These are phyloP conservation scores for Mesembrinibis cayennensis DNA, from an alignment of 2,113 vertebrate genomes.

Conservation along the genomic window DNA sequence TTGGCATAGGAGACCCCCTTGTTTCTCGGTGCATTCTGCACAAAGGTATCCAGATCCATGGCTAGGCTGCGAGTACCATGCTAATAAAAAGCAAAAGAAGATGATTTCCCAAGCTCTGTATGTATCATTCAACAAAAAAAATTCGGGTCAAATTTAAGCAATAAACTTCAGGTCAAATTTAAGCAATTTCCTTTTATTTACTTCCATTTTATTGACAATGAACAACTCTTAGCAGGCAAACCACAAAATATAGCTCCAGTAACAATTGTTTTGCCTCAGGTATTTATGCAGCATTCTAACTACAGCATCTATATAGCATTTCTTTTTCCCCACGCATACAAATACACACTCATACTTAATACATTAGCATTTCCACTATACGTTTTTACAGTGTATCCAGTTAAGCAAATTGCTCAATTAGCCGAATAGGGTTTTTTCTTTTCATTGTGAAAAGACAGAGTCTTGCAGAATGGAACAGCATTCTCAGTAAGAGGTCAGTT, in stretches of 20 bases:
- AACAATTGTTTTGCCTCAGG: constrained; percentile 51
- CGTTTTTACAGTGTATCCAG: constrained; percentile 45
- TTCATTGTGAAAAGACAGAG: constrained; percentile 54
- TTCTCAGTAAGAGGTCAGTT: constrained; percentile 62
- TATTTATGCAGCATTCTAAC: constrained; percentile 25
- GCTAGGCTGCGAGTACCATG: not conserved
- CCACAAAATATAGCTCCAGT: constrained; percentile 26
- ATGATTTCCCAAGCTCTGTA: not conserved
- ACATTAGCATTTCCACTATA: constrained; percentile 48
- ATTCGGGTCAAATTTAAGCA: not conserved
- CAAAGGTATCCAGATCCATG: not conserved
- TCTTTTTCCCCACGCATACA: not conserved
- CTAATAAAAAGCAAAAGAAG: not conserved
- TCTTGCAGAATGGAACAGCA: not conserved
- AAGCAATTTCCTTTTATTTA: constrained; percentile 33
- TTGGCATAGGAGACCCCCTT: not conserved
- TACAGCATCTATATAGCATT: constrained; percentile 32
- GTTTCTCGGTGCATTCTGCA: not conserved
- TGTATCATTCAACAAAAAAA: not conserved
- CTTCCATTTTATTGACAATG: constrained; percentile 9
- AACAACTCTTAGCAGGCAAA: constrained; percentile 21
- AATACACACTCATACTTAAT: constrained; percentile 48
- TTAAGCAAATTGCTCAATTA: constrained; percentile 67
- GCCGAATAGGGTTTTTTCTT: constrained; percentile 41
- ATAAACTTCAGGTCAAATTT: not conserved